These are phyloP conservation scores for Scaptodrosophila latifasciaeformis DNA, from an alignment of 2,888 invertebrate genomes.

Conservation along the genomic window DNA sequence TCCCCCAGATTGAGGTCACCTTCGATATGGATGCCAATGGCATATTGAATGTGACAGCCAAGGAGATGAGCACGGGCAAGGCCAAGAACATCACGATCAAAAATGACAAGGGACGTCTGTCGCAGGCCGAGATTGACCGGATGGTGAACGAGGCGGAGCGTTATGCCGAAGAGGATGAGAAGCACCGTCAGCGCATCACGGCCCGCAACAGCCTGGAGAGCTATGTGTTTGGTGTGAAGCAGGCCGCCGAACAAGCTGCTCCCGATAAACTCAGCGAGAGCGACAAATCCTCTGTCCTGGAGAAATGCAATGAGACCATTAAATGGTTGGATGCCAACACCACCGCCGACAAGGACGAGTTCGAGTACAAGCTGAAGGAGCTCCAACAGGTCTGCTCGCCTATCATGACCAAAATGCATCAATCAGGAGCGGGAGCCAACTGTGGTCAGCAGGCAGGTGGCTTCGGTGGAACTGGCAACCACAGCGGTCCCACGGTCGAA, in stretches of 20 bases:
- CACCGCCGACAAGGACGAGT: slow-evolving; percentile 85
- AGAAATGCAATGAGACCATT: slow-evolving; percentile 81
- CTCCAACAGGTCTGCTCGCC: slow-evolving; percentile 73
- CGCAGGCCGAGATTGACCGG: slow-evolving; percentile 86
- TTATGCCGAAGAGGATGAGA: slow-evolving; percentile 83
- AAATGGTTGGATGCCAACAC: slow-evolving; percentile 86
- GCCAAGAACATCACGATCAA: slow-evolving; percentile 86
- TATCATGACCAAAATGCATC: slow-evolving; percentile 76
- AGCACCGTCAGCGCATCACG: slow-evolving; percentile 81
- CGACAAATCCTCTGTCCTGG: slow-evolving; percentile 81
- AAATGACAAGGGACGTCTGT: slow-evolving; percentile 86
- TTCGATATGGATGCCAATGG: slow-evolving; percentile 92
- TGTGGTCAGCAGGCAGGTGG: slow-evolving; percentile 79
- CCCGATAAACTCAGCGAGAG: slow-evolving; percentile 79
- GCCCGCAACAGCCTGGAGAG: slow-evolving; percentile 84
- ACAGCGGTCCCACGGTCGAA: slow-evolving; percentile 72
- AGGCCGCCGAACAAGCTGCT: slow-evolving; percentile 79
- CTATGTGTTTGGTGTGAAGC: slow-evolving; percentile 83
- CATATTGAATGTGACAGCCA: slow-evolving; percentile 91
- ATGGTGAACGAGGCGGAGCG: slow-evolving; percentile 85
- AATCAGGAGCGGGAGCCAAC: slow-evolving; percentile 40
- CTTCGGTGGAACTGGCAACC: slow-evolving; percentile 78
- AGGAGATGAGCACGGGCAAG: slow-evolving; percentile 80
- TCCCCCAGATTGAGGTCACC: slow-evolving; percentile 89
- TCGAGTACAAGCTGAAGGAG: slow-evolving; percentile 77